phyloP scores from a whole-genome alignment of 2,113 vertebrate genomes.

The Rhinolophus sinicus region DNA sequence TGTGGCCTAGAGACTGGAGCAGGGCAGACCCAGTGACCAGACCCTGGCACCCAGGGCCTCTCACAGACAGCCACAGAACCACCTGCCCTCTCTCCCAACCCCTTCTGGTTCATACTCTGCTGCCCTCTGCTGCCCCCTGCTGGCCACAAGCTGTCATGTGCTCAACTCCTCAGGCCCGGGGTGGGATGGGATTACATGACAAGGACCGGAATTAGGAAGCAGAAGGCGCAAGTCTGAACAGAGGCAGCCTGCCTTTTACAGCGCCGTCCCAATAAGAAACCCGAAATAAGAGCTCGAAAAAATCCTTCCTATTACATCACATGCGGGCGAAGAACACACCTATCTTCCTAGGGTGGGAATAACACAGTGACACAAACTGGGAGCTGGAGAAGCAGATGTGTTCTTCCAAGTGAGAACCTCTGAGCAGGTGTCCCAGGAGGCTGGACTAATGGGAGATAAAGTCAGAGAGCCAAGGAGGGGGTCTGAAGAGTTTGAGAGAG shows the following conservation, averaged over 20 bases:
- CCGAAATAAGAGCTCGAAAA: background rate
- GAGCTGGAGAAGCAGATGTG: background rate
- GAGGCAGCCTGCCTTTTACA: background rate
- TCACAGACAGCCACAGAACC: background rate
- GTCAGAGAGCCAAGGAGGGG: background rate
- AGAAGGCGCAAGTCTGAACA: background rate
- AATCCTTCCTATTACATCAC: background rate
- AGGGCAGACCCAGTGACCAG: background rate
- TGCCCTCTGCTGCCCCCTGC: constrained; percentile 51
- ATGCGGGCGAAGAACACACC: background rate
- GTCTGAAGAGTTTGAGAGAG: background rate
- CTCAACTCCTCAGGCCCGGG: background rate
- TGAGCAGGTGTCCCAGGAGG: background rate
- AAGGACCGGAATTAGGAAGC: background rate
- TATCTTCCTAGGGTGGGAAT: background rate
- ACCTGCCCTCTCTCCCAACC: background rate
- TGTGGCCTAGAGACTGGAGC: background rate
- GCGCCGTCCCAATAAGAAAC: background rate
- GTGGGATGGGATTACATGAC: too few species aligned
- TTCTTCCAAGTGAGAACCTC: background rate
- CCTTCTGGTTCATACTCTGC: background rate
- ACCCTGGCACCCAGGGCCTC: background rate
- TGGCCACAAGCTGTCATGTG: background rate
- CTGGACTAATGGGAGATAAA: background rate
- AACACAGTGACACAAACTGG: background rate